These are phyloP conservation scores for Poeciliopsis prolifica DNA, from an alignment of 2,113 vertebrate genomes.

Conservation along the genomic window DNA sequence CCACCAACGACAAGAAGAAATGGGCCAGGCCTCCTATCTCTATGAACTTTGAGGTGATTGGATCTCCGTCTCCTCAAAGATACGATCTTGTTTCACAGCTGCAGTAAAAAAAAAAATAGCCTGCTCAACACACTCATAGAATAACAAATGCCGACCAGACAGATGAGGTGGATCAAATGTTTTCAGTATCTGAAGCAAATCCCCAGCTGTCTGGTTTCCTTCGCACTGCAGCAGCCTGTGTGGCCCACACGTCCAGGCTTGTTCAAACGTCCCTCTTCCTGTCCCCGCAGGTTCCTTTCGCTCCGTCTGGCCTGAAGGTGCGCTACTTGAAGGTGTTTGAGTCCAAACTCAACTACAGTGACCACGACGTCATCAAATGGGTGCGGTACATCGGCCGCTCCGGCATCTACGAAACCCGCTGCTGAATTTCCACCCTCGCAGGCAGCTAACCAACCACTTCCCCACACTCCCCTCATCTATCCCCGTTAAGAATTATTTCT, in stretches of 20 bases:
- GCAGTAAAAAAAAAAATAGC: too few relatives aligned
- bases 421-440: slow-evolving; percentile 81
- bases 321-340: slow-evolving; percentile 99
- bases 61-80: not conserved
- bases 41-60: slow-evolving; percentile 98
- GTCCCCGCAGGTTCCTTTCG: slow-evolving; percentile 89
- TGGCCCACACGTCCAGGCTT: slow-evolving; percentile 10
- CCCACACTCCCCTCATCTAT: slow-evolving; percentile 29
- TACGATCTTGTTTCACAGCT: too few relatives aligned
- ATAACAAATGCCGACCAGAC: not conserved
- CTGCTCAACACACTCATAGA: not conserved
- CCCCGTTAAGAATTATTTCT: slow-evolving; percentile 51
- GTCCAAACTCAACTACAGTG: slow-evolving; percentile 99
- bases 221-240: not conserved
- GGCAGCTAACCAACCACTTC: slow-evolving; percentile 65
- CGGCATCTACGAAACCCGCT: slow-evolving; percentile 98
- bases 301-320: slow-evolving; percentile 98
- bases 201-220: not conserved
- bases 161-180: not conserved
- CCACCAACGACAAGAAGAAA: slow-evolving; percentile 99
- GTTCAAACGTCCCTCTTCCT: not conserved
- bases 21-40: slow-evolving; percentile 99
- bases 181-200: not conserved
- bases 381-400: slow-evolving; percentile 99
- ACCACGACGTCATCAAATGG: slow-evolving; percentile 99